These are phyloP conservation scores for Argynnis bischoffii DNA, from an alignment of 2,888 invertebrate genomes.

Conservation along the genomic window DNA sequence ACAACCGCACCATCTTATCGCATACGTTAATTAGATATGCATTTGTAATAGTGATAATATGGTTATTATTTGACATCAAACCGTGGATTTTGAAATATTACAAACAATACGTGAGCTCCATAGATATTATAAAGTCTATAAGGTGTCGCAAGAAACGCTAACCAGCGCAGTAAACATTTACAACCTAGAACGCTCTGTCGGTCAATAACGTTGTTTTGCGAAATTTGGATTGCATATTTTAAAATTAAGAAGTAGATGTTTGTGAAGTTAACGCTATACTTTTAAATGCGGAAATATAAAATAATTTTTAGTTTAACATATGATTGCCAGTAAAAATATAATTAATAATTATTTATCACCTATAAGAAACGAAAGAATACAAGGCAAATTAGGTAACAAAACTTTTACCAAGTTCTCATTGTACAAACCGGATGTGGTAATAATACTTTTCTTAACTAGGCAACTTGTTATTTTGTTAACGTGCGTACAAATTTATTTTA, in stretches of 20 bases:
- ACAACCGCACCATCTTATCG: slow-evolving; percentile 6
- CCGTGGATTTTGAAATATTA: slow-evolving; percentile 8
- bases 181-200: slow-evolving; percentile 69
- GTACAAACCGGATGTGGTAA: slow-evolving; percentile 27
- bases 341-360: no score
- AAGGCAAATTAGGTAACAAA: slow-evolving; percentile 10
- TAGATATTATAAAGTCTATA: slow-evolving; percentile 20
- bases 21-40: no score
- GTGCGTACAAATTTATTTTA: slow-evolving; percentile 27
- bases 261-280: no score
- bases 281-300: no score
- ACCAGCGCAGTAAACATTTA: slow-evolving; percentile 50
- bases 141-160: slow-evolving; percentile 27
- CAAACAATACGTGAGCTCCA: slow-evolving; percentile 16
- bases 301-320: no score
- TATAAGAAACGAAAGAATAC: neutral
- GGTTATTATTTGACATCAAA: slow-evolving; percentile 5
- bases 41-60: slow-evolving; percentile 2
- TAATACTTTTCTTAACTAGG: slow-evolving; percentile 27
- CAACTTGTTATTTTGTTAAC: slow-evolving; percentile 26
- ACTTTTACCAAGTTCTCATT: slow-evolving; percentile 22
- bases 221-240: slow-evolving; percentile 54
- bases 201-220: slow-evolving; percentile 67
- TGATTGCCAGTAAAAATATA: no score
- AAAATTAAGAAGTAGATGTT: neutral